Conservation (phyloP, 2,113 vertebrate genomes). For the Carassius carassius region DNA sequence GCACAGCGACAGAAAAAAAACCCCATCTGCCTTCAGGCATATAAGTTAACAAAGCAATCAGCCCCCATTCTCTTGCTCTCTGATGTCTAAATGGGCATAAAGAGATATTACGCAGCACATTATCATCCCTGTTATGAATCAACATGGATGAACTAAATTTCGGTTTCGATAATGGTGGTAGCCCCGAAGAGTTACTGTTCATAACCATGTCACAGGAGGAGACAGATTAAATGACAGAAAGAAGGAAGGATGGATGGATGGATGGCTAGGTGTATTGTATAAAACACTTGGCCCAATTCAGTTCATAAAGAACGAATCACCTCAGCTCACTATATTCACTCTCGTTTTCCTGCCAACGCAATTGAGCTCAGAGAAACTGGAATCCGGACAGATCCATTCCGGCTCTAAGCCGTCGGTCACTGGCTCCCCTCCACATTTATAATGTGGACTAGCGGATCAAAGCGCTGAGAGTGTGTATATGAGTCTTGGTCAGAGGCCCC, state of each 20-base stretch:
- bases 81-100: slow-evolving; percentile 37
- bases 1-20: slow-evolving; percentile 19
- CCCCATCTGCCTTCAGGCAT: slow-evolving; percentile 3
- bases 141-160: slow-evolving; percentile 22
- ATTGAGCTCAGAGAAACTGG: slow-evolving; percentile 36
- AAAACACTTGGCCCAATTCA: slow-evolving; percentile 30
- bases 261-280: background rate
- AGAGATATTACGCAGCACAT: slow-evolving; percentile 36
- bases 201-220: background rate
- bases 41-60: slow-evolving; percentile 45
- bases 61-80: slow-evolving; percentile 12
- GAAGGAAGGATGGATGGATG: background rate
- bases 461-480: slow-evolving; percentile 37
- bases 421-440: slow-evolving; percentile 39
- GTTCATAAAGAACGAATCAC: slow-evolving; percentile 40
- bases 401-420: slow-evolving; percentile 31
- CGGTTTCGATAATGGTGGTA: background rate
- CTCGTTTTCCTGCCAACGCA: slow-evolving; percentile 28
- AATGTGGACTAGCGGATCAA: slow-evolving; percentile 44
- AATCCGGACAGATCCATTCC: slow-evolving; percentile 37
- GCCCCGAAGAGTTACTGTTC: background rate
- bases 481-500: slow-evolving; percentile 45
- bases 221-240: background rate
- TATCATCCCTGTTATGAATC: slow-evolving; percentile 36
- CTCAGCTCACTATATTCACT: slow-evolving; percentile 21